A percentile compares a stretch with the other conserved stretches of the same genome.
These are phyloP conservation scores for Eucidaris tribuloides DNA, from an alignment of 35 echinoderm and acorn worm species.

Conservation along the genomic window DNA sequence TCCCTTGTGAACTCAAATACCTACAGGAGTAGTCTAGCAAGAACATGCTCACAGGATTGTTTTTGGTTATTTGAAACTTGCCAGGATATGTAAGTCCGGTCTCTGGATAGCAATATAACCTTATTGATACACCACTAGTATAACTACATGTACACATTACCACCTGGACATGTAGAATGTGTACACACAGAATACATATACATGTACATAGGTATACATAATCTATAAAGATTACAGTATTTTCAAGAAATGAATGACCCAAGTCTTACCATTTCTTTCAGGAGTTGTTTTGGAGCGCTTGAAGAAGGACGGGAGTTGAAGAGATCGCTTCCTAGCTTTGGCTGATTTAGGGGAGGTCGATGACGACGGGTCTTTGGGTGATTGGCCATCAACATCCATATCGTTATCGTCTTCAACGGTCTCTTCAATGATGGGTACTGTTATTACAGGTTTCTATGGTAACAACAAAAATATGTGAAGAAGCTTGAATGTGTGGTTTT, in stretches of 20 bases:
- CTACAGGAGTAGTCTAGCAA: too few relatives aligned
- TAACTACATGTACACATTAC: not conserved
- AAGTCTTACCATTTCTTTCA: constrained; percentile 58
- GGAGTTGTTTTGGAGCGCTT: constrained; percentile 87
- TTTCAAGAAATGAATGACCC: not conserved
- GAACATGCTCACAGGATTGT: too few relatives aligned
- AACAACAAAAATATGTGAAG: too few relatives aligned
- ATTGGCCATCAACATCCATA: not conserved
- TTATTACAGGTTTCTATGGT: not conserved
- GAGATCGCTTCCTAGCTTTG: not conserved
- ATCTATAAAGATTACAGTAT: not conserved
- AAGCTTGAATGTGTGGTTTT: too few relatives aligned
- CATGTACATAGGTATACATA: not conserved
- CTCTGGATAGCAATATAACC: not conserved
- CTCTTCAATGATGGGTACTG: not conserved
- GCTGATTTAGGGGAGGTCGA: constrained; percentile 39
- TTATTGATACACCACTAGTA: not conserved
- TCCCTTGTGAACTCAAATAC: too few relatives aligned
- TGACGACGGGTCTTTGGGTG: not conserved
- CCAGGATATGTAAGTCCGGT: not conserved
- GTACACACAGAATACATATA: not conserved
- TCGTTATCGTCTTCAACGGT: constrained; percentile 2
- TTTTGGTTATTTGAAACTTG: too few relatives aligned
- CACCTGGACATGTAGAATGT: not conserved
- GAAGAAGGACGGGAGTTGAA: constrained; percentile 30